Evolutionary conservation across 1,140 invertebrate genomes (phyloP), one percentile per base, ranked within the genome.

Genomic region (Gerris buenoi): DNA sequence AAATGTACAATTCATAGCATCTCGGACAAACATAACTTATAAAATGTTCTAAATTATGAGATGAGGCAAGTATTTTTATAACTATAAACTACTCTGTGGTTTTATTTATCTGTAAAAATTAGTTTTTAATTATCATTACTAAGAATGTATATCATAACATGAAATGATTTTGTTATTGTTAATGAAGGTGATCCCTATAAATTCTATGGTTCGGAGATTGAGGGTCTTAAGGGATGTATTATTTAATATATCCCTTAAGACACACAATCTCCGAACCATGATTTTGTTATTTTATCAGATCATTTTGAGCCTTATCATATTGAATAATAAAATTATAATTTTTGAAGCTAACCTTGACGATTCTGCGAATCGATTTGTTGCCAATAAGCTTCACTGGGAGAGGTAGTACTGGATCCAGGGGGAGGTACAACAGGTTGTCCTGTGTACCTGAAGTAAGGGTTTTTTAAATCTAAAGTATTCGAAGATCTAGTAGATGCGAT

Each of bases 401-500:
- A 96, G 59, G 88, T 87, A 68, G 85, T 88, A 73, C 89, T 91
- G 61, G 88, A 86, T 26, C 93, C 94, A 2, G 95, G 93, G 2
- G 93, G 93, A 3, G 91, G 89, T 67, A 88, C 86, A 0, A 90
- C 89, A 1, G 89, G 87, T 57, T 90, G 88, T 28, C 92, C 92
- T 2, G 91, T 92, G 73, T 93, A 93, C 77, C 89, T 82, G 80
- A 99, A 99, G 83, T 97, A 98, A 10, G 97, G 97, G 82, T 98
- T 99, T 80, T 99, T 99, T 70, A 99, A 81, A 80, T 99, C 97
- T 74, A 99, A 81, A 25, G 90, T 93, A 77, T 98, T 99, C 66
- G 83, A 86, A 61, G 90, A 91, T 70, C 78, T 77, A 56, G 85
- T 85, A 70, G 87, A 85, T 64, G 84, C 85, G 18, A 91, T 92